A percentile compares a stretch with the other conserved stretches of the same genome.
Evolutionary conservation across 2,888 invertebrate species (phyloP).

Genomic region (Pristionchus japonicus): DNA sequence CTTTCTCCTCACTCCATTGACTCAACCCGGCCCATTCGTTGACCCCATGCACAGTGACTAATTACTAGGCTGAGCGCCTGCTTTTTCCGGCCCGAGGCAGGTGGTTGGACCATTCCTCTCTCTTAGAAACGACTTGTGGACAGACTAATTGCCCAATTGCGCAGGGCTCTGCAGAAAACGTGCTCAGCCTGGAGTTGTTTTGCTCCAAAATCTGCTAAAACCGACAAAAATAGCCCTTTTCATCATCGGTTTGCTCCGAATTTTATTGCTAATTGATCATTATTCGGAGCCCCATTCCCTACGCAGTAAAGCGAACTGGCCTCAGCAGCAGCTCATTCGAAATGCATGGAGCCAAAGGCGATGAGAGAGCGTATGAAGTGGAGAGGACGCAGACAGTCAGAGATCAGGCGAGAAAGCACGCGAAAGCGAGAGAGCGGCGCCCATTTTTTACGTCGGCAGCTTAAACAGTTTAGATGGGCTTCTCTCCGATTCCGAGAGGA

Average conservation of each 20-base stretch:
- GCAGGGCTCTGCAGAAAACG: too few relatives aligned
- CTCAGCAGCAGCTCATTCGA: slow-evolving; percentile 25
- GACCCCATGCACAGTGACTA: slow-evolving; percentile 20
- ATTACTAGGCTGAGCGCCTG: neutral
- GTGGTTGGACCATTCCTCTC: neutral
- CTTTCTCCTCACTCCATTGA: neutral
- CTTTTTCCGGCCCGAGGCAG: neutral
- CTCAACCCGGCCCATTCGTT: neutral
- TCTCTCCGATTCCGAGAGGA: neutral
- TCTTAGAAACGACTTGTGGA: neutral
- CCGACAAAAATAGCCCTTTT: neutral
- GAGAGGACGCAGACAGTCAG: neutral
- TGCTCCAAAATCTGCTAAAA: too few relatives aligned
- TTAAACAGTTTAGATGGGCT: slow-evolving; percentile 26
- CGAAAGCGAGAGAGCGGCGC: neutral
- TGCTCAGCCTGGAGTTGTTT: too few relatives aligned
- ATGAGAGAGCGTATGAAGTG: neutral
- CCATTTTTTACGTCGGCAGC: slow-evolving; percentile 11
- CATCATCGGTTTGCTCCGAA: neutral
- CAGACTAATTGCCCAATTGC: neutral
- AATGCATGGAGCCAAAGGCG: slow-evolving; percentile 18
- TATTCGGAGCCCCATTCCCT: neutral
- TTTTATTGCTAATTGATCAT: neutral
- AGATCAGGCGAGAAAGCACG: neutral
- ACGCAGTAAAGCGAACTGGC: neutral